Evolutionary conservation across 2,888 invertebrate genomes (phyloP).

Genomic region (Neoscelio sp.): DNA sequence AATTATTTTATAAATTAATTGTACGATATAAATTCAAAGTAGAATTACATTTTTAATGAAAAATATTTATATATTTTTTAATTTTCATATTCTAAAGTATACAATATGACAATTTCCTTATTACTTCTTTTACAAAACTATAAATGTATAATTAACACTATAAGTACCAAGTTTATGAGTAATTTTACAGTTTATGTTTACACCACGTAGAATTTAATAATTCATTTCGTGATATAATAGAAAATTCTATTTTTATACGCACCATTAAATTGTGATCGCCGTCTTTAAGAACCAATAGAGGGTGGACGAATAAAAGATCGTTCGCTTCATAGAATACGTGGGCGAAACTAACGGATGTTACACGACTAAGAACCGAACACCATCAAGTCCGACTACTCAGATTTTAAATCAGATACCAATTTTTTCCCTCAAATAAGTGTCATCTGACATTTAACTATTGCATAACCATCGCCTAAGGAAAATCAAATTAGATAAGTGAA

Average conservation of each 20-base stretch:
- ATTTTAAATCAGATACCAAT: conserved; percentile 34
- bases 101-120: conserved; percentile 41
- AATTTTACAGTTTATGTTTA: not conserved
- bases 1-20: no score
- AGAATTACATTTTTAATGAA: no score
- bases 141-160: conserved; percentile 5
- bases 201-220: conserved; percentile 8
- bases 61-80: no score
- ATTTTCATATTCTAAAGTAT: no score
- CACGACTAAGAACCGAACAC: not conserved
- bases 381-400: conserved; percentile 15
- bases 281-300: conserved; percentile 39
- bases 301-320: conserved; percentile 47
- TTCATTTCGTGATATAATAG: conserved; percentile 50
- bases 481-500: no score
- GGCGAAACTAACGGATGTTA: conserved; percentile 48
- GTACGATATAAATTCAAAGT: no score
- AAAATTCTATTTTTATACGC: conserved; percentile 42
- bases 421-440: no score
- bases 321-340: conserved; percentile 40
- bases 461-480: no score
- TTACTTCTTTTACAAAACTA: conserved; percentile 49
- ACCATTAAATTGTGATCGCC: conserved; percentile 47
- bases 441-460: no score
- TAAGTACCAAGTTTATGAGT: no score